Conservation (phyloP, 2,113 vertebrate genomes). For the Pionites leucogaster region DNA sequence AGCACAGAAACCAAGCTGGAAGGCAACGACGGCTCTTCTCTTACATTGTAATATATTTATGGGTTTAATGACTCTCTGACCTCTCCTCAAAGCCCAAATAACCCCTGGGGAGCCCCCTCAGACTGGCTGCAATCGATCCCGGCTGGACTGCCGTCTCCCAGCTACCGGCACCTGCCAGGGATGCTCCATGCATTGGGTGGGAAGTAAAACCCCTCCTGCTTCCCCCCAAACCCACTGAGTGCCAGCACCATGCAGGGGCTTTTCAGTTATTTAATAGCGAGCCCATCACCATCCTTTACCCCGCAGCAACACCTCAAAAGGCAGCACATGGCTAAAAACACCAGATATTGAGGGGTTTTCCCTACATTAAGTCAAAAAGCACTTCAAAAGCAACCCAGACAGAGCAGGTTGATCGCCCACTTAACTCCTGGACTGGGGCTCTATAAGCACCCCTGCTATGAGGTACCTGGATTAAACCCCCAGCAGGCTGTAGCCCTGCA, state of each 20-base stretch:
- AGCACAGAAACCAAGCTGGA: neutral
- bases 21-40: constrained; percentile 4
- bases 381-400: neutral
- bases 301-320: neutral
- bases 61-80: constrained; percentile 53
- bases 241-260: neutral
- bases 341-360: neutral
- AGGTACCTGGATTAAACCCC: neutral
- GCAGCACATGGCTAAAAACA: neutral
- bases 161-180: neutral
- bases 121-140: constrained; percentile 22
- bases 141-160: neutral
- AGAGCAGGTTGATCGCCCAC: neutral
- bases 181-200: rapidly evolving
- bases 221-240: neutral
- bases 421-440: neutral
- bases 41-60: constrained; percentile 52
- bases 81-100: constrained; percentile 63
- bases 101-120: constrained; percentile 7
- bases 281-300: neutral
- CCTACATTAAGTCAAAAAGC: neutral
- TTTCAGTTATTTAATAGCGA: neutral
- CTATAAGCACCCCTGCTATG: rapidly evolving
- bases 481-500: rapidly evolving
- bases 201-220: neutral